A percentile compares a stretch with the other conserved stretches of the same genome.
Conservation (phyloP, 2,113 vertebrate genomes). For the Scomber colias region DNA sequence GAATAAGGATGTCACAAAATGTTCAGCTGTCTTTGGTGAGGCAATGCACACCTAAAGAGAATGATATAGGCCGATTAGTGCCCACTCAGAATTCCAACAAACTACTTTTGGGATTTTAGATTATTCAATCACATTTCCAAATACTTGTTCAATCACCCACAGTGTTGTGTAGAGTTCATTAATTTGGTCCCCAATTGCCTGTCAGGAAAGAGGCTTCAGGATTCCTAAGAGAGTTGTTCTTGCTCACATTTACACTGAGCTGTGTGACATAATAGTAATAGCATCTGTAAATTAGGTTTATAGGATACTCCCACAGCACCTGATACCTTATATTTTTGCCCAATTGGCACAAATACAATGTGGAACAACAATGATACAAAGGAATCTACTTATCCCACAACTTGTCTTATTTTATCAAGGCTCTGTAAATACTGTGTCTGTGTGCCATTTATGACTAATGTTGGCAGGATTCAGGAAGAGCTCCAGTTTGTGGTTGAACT, state of each 20-base stretch:
- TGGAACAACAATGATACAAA: slow-evolving; percentile 8
- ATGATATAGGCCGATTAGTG: not conserved
- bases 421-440: not conserved
- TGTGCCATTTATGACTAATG: no score
- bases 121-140: slow-evolving; percentile 14
- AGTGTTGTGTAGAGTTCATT: slow-evolving; percentile 31
- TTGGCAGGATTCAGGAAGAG: no score
- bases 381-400: slow-evolving; percentile 33
- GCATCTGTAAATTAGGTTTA: slow-evolving; percentile 63
- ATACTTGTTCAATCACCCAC: slow-evolving; percentile 24
- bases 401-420: not conserved
- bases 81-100: no score
- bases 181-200: slow-evolving; percentile 31
- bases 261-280: slow-evolving; percentile 56
- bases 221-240: slow-evolving; percentile 52
- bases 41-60: not conserved
- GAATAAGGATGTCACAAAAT: not conserved
- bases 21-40: not conserved
- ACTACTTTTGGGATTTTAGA: not conserved
- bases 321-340: slow-evolving; percentile 48
- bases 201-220: slow-evolving; percentile 26
- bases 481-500: no score
- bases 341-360: slow-evolving; percentile 54
- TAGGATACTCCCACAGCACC: slow-evolving; percentile 58
- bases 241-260: slow-evolving; percentile 51